These are phyloP conservation scores for Eidolon helvum DNA, from an alignment of 2,113 vertebrate genomes.

Conservation along the genomic window DNA sequence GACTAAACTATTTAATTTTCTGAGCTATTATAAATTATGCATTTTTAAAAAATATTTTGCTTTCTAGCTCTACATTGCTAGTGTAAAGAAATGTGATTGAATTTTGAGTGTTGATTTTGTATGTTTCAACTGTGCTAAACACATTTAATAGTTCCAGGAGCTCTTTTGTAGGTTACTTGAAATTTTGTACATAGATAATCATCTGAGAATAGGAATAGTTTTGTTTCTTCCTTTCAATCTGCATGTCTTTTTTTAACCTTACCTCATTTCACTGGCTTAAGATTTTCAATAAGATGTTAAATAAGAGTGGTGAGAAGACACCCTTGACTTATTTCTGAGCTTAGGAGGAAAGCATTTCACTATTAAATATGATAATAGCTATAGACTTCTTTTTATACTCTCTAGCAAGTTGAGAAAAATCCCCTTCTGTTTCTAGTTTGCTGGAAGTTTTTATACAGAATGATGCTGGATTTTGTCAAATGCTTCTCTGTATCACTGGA, in stretches of 20 bases:
- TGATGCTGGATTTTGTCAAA: not conserved
- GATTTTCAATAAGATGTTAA: not conserved
- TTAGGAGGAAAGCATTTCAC: not conserved
- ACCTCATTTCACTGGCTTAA: not conserved
- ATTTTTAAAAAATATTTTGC: not conserved
- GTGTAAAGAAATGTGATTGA: not conserved
- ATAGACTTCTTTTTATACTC: not conserved
- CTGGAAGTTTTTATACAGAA: not conserved
- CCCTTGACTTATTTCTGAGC: not conserved
- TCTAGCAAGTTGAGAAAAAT: not conserved
- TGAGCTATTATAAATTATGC: not conserved
- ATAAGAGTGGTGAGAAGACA: not conserved
- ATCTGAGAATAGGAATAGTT: not conserved
- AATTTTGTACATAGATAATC: not conserved
- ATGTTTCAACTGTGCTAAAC: not conserved
- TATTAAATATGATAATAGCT: not conserved
- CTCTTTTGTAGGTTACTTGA: not conserved
- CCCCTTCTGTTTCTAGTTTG: not conserved
- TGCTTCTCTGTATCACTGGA: not conserved
- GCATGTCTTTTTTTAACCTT: not conserved
- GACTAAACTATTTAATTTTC: not conserved
- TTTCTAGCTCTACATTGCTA: not conserved
- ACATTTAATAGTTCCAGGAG: not conserved
- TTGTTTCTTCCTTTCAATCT: not conserved
- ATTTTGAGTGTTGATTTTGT: not conserved